Evolutionary conservation across 1,140 invertebrate genomes (phyloP).

Genomic region (Lineus longissimus): DNA sequence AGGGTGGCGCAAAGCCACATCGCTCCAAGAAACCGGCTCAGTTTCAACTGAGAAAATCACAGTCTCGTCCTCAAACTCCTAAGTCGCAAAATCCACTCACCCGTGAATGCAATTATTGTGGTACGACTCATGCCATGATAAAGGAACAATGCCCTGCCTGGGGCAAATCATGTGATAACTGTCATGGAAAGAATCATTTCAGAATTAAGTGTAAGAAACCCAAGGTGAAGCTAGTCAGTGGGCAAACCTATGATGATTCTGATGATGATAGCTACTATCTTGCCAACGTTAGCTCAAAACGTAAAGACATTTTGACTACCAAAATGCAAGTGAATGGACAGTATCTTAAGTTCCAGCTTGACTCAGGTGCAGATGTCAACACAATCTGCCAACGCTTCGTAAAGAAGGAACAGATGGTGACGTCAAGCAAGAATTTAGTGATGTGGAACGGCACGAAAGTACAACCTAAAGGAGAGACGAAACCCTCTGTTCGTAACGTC

Average conservation of each 20-base stretch:
- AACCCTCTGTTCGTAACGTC: neutral
- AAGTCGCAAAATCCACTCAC: too few relatives aligned
- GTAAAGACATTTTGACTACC: neutral
- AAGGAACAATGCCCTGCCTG: neutral
- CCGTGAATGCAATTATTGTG: too few relatives aligned
- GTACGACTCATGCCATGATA: too few relatives aligned
- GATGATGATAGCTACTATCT: neutral
- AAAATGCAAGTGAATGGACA: neutral
- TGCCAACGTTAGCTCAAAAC: neutral
- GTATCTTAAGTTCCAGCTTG: neutral
- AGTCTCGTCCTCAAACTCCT: too few relatives aligned
- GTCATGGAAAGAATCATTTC: conserved; percentile 3
- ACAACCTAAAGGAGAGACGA: neutral
- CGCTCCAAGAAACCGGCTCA: too few relatives aligned
- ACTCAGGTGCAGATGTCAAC: neutral
- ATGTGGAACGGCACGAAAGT: conserved; percentile 2
- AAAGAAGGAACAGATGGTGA: neutral
- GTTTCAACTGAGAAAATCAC: too few relatives aligned
- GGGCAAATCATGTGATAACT: neutral
- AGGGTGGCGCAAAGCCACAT: too few relatives aligned
- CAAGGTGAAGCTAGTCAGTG: neutral
- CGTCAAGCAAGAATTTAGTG: neutral
- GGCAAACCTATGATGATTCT: neutral
- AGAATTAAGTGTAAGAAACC: neutral
- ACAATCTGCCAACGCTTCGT: neutral